Base-by-base conservation (phyloP, 2,113 vertebrate genomes). In the Hypocryptadius cinnamomeus region DNA sequence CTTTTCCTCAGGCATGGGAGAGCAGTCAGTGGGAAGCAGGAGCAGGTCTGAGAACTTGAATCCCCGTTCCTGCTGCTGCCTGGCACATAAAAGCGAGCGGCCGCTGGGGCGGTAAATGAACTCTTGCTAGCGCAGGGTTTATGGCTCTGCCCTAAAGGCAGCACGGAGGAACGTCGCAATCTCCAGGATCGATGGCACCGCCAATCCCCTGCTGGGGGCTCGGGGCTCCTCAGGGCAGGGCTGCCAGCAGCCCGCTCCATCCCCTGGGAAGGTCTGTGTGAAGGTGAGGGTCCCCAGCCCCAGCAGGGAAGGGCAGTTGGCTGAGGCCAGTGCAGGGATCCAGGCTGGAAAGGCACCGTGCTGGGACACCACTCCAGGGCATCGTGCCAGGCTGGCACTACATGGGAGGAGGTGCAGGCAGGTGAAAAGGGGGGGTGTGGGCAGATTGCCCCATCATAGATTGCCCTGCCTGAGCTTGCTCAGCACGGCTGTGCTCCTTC, bases 131-230 rank as follows among this genome's bases (percentile, higher is more conserved):
- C 1, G 7, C 78, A 4, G 65, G 30, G 81, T 93, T 92, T 89
- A 78, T 15, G 37, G 83, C 63, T 66, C 42, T 48, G 31, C 81
- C 73, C 87, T 90, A 81, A 93, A 91, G 77, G 69, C 23, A 57
- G 65, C 44, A 10, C 0, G 0, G 61, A 33, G 78, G 39, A 39
- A 64, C 72, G 33, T 3, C 0, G 0, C 1, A 10, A 3, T 23
- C 68, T 31, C 8, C 0, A n/a, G n/a, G 83, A 77, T 87, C 7
- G 3, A 74, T 82, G 92, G 63, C 65, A n/a, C 33, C 4, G 8
- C 27, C 57, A 28, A 35, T 14, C 25, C 44, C 30, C 0, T n/a
- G 8, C 39, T 13, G 63, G 48, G 33, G 9, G 53, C 73, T 56
- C 5, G 2, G 74, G 48, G 90, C 21, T 79, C 28, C 76, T n/a